phyloP scores from a whole-genome alignment of 1,140 invertebrate genomes.

The Meloidogyne floridensis region DNA sequence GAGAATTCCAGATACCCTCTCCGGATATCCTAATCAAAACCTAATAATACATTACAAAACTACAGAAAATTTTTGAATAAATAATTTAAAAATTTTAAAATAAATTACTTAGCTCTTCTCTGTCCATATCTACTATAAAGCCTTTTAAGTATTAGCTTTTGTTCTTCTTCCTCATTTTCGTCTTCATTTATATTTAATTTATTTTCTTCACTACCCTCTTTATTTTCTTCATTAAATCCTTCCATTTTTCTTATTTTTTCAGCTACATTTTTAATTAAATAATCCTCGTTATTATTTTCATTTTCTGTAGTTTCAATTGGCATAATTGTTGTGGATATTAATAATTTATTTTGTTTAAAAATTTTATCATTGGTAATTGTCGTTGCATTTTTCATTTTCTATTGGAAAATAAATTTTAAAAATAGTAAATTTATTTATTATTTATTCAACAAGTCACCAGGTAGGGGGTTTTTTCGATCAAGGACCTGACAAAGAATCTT shows the following conservation, averaged over 20 bases:
- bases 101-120: slow-evolving; percentile 16
- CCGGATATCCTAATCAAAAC: too few relatives aligned
- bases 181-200: neutral
- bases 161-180: slow-evolving; percentile 25
- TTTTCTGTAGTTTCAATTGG: neutral
- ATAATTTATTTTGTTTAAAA: neutral
- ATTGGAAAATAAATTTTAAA: too few relatives aligned
- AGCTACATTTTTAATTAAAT: neutral
- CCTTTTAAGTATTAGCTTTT: slow-evolving; percentile 20
- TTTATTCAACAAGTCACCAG: too few relatives aligned
- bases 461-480: too few relatives aligned
- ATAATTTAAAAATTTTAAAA: neutral
- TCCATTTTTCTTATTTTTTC: neutral
- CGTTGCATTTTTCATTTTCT: neutral
- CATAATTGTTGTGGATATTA: neutral
- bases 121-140: slow-evolving; percentile 29
- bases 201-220: neutral
- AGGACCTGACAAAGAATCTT: too few relatives aligned
- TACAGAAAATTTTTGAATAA: too few relatives aligned
- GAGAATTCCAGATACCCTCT: too few relatives aligned
- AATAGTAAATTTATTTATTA: too few relatives aligned
- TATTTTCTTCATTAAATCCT: neutral
- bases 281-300: neutral
- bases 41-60: too few relatives aligned
- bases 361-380: neutral